Conservation (phyloP, 2,113 vertebrate genomes). For the Pterophyllum scalare region DNA sequence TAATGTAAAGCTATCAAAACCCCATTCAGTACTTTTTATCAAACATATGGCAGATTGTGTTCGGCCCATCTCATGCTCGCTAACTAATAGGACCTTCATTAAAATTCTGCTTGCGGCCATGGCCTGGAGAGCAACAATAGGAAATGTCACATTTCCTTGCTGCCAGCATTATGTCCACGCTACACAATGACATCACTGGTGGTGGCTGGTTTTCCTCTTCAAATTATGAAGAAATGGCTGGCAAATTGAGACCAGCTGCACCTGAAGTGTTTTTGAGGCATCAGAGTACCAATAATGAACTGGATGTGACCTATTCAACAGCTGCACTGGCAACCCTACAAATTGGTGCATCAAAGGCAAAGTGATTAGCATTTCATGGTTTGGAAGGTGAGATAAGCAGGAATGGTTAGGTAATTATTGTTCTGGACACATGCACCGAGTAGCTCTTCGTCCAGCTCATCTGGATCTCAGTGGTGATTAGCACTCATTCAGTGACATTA, state of each 20-base stretch:
- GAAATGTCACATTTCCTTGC: conserved; percentile 59
- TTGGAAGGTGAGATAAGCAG: conserved; percentile 54
- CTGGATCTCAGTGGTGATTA: neutral
- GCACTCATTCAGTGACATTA: neutral
- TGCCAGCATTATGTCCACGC: conserved; percentile 26
- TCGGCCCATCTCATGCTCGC: conserved; percentile 3
- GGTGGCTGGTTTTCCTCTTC: conserved; percentile 20
- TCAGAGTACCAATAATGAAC: conserved; percentile 36
- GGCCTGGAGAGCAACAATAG: conserved; percentile 45
- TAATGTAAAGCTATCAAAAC: neutral
- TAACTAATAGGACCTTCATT: conserved; percentile 64
- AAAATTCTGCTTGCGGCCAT: conserved; percentile 44
- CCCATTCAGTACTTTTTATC: conserved; percentile 20
- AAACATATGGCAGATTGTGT: conserved; percentile 25
- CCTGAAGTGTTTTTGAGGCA: conserved; percentile 24
- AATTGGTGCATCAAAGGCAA: conserved; percentile 32
- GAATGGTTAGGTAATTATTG: conserved; percentile 26
- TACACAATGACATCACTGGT: conserved; percentile 12
- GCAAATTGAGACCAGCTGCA: conserved; percentile 54
- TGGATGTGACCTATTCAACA: conserved; percentile 43
- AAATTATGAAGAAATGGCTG: conserved; percentile 47
- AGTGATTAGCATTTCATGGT: conserved; percentile 52
- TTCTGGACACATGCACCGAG: neutral
- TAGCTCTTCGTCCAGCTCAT: neutral
- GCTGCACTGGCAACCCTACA: conserved; percentile 50